Evolutionary conservation across 2,888 invertebrate species (phyloP).

Genomic region (Baccha elongata): DNA sequence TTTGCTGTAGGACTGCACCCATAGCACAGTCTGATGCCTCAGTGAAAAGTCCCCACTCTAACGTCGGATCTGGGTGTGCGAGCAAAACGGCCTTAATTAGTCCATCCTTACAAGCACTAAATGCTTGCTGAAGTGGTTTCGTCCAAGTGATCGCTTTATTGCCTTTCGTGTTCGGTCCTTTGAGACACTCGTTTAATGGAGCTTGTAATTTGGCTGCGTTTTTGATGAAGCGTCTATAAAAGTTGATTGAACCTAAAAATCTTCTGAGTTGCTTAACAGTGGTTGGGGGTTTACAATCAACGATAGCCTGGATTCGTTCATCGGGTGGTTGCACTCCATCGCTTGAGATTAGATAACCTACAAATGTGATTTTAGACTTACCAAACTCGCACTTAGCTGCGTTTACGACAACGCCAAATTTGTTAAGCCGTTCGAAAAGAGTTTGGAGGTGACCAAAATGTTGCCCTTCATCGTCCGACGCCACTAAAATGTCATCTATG

Average conservation of each 20-base stretch:
- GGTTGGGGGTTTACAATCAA: background rate
- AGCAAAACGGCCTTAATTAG: conserved; percentile 33
- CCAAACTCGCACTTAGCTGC: too few species aligned
- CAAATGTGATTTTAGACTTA: conserved; percentile 7
- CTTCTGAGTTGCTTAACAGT: too few species aligned
- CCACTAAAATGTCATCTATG: conserved; percentile 49
- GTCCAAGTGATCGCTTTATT: background rate
- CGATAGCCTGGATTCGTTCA: background rate
- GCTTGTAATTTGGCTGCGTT: too few species aligned
- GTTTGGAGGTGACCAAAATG: conserved; percentile 31
- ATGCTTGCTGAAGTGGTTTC: background rate
- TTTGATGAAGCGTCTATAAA: too few species aligned
- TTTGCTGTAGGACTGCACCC: too few species aligned
- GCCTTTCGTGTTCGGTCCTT: too few species aligned
- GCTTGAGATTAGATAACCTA: conserved; percentile 7
- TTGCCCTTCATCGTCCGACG: conserved; percentile 15
- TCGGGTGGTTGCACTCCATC: background rate
- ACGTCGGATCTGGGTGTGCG: too few species aligned
- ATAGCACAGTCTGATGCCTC: conserved; percentile 23
- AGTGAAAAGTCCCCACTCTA: conserved; percentile 3
- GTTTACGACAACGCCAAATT: too few species aligned
- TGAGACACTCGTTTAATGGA: too few species aligned
- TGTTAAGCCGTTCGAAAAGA: conserved; percentile 30
- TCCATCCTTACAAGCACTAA: conserved; percentile 24
- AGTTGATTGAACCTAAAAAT: too few species aligned